Conservation (phyloP, 2,888 invertebrate species). For the Baronia brevicornis region DNA sequence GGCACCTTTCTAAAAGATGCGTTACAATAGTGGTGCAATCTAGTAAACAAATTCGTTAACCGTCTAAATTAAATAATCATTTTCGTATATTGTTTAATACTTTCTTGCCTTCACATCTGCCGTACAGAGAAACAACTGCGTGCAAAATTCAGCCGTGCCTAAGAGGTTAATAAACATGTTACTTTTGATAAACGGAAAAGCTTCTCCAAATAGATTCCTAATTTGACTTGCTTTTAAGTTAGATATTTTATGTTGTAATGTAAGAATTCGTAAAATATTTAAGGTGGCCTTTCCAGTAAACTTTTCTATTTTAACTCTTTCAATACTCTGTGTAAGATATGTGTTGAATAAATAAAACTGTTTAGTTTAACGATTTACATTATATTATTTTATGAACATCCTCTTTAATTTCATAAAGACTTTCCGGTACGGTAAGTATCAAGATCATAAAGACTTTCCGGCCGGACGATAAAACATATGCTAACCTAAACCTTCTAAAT, state of each 20-base stretch:
- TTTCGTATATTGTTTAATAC: no score
- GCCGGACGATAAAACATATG: no score
- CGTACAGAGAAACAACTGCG: no score
- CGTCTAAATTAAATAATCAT: no score
- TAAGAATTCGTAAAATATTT: constrained; percentile 20
- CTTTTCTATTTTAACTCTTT: constrained; percentile 60
- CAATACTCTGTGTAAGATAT: constrained; percentile 65
- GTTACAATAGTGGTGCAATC: no score
- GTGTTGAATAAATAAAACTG: constrained; percentile 33
- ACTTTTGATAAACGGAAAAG: constrained; percentile 10
- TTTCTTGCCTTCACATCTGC: no score
- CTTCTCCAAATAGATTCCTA: constrained; percentile 12
- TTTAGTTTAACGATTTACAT: constrained; percentile 26
- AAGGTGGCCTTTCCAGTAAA: constrained; percentile 72
- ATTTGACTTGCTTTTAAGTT: constrained; percentile 14
- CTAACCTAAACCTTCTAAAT: no score
- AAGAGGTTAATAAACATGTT: constrained; percentile 9
- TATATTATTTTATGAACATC: constrained; percentile 18
- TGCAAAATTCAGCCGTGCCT: no score
- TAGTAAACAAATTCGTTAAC: no score
- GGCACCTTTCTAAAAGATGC: no score
- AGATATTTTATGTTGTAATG: constrained; percentile 13
- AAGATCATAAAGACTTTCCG: no score
- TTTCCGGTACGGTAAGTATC: no score
- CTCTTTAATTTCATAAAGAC: constrained; percentile 2